These are phyloP conservation scores for Drosophila prostipennis DNA, from an alignment of 2,888 invertebrate genomes.

Conservation along the genomic window DNA sequence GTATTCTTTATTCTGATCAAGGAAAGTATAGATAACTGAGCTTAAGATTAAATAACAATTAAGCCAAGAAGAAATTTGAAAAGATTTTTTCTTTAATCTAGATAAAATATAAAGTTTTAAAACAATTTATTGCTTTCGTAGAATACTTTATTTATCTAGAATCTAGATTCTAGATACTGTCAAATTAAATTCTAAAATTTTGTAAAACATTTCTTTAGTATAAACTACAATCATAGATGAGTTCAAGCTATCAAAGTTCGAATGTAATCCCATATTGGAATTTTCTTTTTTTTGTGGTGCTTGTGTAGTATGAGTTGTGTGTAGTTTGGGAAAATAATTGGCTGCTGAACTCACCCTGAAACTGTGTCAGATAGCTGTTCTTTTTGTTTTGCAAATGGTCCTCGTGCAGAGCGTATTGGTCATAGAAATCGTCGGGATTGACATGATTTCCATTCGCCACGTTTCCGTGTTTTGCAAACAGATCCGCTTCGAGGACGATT, in stretches of 20 bases:
- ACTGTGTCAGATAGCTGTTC: slow-evolving; percentile 83
- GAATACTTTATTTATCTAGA: too few species aligned
- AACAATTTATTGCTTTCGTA: too few species aligned
- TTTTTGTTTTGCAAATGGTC: slow-evolving; percentile 81
- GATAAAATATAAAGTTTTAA: too few species aligned
- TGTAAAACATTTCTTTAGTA: too few species aligned
- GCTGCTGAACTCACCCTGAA: slow-evolving; percentile 81
- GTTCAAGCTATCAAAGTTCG: background rate
- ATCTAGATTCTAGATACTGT: too few species aligned
- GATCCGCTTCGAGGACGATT: slow-evolving; percentile 87
- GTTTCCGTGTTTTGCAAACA: slow-evolving; percentile 67
- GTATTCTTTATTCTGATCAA: too few species aligned
- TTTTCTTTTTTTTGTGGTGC: slow-evolving; percentile 1
- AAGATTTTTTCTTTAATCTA: too few species aligned
- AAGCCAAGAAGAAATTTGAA: too few species aligned
- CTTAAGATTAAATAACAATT: too few species aligned
- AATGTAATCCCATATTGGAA: background rate
- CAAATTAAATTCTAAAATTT: too few species aligned
- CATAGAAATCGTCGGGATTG: slow-evolving; percentile 73
- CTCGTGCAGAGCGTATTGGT: slow-evolving; percentile 82
- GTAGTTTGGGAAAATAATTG: slow-evolving; percentile 57
- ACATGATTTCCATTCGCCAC: slow-evolving; percentile 77
- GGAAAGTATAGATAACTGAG: too few species aligned
- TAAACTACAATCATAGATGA: too few species aligned
- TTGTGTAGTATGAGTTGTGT: slow-evolving; percentile 20